Percentiles rank a stretch among this genome's conserved stretches.
These are phyloP conservation scores for Apocrypta bakeri DNA, from an alignment of 1,140 invertebrate genomes.

Conservation along the genomic window DNA sequence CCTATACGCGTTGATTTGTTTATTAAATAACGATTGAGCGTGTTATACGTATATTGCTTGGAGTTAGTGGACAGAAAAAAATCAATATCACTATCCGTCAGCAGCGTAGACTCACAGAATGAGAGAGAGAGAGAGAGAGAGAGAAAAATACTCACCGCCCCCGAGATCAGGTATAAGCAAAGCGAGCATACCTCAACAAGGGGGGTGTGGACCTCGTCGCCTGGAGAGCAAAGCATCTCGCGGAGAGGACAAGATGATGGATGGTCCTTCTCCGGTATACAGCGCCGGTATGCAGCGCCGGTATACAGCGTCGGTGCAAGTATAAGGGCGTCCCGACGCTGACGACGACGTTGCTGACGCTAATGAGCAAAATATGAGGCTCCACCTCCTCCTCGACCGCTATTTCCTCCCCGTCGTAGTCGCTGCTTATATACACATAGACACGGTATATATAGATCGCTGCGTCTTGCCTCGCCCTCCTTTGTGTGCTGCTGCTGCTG, in stretches of 20 bases:
- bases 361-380: conserved; percentile 75
- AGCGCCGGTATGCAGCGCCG: conserved; percentile 57
- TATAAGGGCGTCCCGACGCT: conserved; percentile 63
- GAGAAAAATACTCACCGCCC: background rate
- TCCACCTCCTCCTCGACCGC: conserved; percentile 59
- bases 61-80: background rate
- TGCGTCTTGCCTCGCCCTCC: background rate
- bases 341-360: conserved; percentile 70
- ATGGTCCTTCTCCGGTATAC: conserved; percentile 65
- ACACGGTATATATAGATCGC: background rate
- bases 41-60: background rate
- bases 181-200: conserved; percentile 9
- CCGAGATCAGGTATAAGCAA: conserved; percentile 3
- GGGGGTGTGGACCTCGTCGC: conserved; percentile 9
- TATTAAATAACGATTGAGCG: background rate
- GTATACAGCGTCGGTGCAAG: conserved; percentile 37
- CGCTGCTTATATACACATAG: conserved; percentile 42
- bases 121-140: background rate
- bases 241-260: conserved; percentile 70
- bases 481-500: background rate
- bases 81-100: background rate
- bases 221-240: background rate
- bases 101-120: background rate
- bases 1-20: background rate
- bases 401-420: conserved; percentile 36